Conservation (phyloP, 1,140 invertebrate species). For the Drosophila teissieri region DNA sequence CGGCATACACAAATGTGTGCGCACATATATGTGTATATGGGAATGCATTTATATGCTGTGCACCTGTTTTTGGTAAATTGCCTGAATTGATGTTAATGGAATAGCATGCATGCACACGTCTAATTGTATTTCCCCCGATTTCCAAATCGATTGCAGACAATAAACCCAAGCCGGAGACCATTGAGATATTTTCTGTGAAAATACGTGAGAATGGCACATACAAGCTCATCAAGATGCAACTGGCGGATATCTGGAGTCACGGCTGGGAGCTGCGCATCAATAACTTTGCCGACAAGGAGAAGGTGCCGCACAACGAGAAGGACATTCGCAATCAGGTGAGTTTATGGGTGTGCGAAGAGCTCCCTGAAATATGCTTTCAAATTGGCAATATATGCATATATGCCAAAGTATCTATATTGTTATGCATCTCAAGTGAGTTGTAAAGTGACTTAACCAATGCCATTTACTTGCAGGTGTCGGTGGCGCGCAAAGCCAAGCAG, state of each 20-base stretch:
- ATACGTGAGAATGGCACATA: slow-evolving; percentile 87
- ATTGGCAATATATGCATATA: no score
- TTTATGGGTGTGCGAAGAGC: no score
- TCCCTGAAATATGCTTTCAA: no score
- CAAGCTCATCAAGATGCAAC: slow-evolving; percentile 86
- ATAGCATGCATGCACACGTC: slow-evolving; percentile 8
- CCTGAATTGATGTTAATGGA: slow-evolving; percentile 35
- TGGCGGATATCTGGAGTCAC: slow-evolving; percentile 88
- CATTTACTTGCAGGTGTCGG: slow-evolving; percentile 57
- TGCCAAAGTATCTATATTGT: no score
- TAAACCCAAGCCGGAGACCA: slow-evolving; percentile 88
- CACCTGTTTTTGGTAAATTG: slow-evolving; percentile 23
- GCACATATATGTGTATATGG: no score
- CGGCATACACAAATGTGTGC: no score
- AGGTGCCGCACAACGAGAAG: slow-evolving; percentile 87
- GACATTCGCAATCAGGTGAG: slow-evolving; percentile 88
- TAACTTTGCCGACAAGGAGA: slow-evolving; percentile 89
- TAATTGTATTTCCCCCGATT: slow-evolving; percentile 1
- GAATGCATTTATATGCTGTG: no score
- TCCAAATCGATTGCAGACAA: slow-evolving; percentile 86
- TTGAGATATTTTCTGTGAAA: slow-evolving; percentile 88
- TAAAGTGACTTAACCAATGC: neutral
- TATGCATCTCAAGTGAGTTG: no score
- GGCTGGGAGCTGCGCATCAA: slow-evolving; percentile 89
- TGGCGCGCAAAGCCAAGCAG: slow-evolving; percentile 82